Evolutionary conservation across 2,888 invertebrate species (phyloP).

Genomic region (Tinea semifulvella): DNA sequence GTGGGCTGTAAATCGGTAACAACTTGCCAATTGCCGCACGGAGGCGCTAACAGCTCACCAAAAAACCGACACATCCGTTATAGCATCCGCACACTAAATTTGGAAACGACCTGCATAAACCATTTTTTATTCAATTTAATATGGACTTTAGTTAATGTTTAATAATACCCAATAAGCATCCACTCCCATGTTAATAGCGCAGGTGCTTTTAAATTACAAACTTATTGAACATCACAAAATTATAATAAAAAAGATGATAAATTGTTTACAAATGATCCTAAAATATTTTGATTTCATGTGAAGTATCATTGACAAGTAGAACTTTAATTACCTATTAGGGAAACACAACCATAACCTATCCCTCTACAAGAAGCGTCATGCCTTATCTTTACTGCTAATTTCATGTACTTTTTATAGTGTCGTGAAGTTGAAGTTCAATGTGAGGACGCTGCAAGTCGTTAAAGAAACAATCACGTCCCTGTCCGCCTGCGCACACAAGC

Average conservation of each 20-base stretch:
- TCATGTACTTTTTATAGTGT: constrained; percentile 49
- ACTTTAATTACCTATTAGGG: neutral
- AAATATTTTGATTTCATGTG: too few species aligned
- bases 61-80: constrained; percentile 54
- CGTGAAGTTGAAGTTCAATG: constrained; percentile 51
- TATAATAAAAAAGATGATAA: too few species aligned
- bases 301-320: neutral
- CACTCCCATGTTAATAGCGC: too few species aligned
- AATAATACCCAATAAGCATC: too few species aligned
- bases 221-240: too few species aligned
- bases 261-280: too few species aligned
- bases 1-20: constrained; percentile 60
- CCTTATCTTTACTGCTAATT: constrained; percentile 58
- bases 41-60: constrained; percentile 56
- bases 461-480: constrained; percentile 40
- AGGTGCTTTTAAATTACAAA: too few species aligned
- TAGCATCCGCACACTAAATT: constrained; percentile 61
- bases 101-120: constrained; percentile 7
- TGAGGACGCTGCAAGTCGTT: constrained; percentile 26
- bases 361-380: constrained; percentile 24
- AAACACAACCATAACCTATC: constrained; percentile 40
- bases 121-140: constrained; percentile 7
- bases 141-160: too few species aligned
- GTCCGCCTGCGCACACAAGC: constrained; percentile 34
- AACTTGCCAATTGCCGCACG: constrained; percentile 60